A percentile compares a stretch with the other conserved stretches of the same genome.
Evolutionary conservation across 2,113 vertebrate species (phyloP).

Genomic region (Haliaeetus leucogaster): DNA sequence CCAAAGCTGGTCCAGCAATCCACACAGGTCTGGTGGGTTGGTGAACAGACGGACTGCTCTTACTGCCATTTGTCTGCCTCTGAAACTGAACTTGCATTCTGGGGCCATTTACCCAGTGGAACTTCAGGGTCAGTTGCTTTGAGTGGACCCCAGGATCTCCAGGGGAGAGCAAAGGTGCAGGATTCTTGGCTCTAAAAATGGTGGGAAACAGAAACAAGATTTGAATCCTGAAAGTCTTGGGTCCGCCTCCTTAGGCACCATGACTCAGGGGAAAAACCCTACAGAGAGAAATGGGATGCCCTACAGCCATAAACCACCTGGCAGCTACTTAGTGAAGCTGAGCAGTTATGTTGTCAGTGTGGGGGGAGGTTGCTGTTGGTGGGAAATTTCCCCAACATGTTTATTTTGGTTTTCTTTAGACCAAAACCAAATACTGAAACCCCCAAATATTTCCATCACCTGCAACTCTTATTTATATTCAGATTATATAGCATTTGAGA

Average conservation of each 20-base stretch:
- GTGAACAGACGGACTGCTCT: background rate
- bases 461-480: background rate
- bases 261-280: background rate
- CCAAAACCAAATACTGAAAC: background rate
- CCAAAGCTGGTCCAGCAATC: background rate
- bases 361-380: background rate
- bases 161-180: background rate
- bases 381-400: background rate
- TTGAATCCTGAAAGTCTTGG: background rate
- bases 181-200: background rate
- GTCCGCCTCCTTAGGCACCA: accelerated
- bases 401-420: background rate
- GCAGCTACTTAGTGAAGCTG: background rate
- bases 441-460: background rate
- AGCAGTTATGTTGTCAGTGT: background rate
- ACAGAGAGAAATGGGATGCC: background rate
- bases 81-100: background rate
- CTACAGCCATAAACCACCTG: background rate
- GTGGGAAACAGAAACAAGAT: background rate
- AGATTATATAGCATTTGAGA: background rate
- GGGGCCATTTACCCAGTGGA: background rate
- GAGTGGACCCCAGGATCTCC: background rate
- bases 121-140: background rate
- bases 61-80: background rate
- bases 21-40: background rate